Conservation (phyloP, 2,113 vertebrate species). For the Manacus vitellinus region DNA sequence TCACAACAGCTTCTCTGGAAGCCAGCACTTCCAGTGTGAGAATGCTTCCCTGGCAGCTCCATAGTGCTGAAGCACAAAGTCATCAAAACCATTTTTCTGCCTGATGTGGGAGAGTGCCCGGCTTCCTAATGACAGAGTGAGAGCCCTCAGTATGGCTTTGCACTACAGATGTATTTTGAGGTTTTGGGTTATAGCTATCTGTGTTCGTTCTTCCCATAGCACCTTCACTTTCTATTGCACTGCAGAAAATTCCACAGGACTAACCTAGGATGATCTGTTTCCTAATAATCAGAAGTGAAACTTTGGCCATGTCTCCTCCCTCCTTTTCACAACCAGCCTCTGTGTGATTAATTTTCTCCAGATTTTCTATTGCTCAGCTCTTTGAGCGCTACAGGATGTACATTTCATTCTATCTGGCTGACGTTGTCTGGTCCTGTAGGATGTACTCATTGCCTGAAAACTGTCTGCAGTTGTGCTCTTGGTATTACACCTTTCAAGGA, state of each 20-base stretch:
- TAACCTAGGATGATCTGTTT: not conserved
- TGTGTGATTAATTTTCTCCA: not conserved
- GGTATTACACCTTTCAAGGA: not conserved
- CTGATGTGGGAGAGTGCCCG: not conserved
- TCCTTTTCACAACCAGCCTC: not conserved
- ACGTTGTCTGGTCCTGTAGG: not conserved
- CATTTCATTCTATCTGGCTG: not conserved
- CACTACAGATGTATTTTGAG: not conserved
- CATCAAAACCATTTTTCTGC: not conserved
- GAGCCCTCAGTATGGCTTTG: not conserved
- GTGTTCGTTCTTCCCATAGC: not conserved
- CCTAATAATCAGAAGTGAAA: not conserved
- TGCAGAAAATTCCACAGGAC: not conserved
- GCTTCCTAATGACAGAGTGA: rapidly evolving
- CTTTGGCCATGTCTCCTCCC: not conserved
- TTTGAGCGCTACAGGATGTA: not conserved
- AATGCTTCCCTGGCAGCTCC: not conserved
- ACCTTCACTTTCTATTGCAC: not conserved
- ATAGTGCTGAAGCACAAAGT: not conserved
- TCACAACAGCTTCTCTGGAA: not conserved
- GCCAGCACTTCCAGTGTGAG: not conserved
- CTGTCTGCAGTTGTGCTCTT: not conserved
- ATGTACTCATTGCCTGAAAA: not conserved
- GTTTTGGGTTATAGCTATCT: not conserved
- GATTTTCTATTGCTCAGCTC: not conserved